Evolutionary conservation across 2,888 invertebrate species (phyloP).

Genomic region (Baccha elongata): DNA sequence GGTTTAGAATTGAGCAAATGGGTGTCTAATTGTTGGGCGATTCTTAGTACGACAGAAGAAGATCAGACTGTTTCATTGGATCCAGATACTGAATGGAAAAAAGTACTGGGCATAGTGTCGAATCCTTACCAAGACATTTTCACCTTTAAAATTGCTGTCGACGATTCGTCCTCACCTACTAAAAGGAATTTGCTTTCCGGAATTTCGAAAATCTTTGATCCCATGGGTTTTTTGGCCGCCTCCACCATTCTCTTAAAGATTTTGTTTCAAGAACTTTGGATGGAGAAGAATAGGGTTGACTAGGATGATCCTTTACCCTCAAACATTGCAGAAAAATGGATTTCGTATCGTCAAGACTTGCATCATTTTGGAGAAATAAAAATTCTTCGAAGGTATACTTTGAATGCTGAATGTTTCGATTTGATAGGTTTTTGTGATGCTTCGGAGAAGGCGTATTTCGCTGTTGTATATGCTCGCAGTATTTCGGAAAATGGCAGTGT

Average conservation of each 20-base stretch:
- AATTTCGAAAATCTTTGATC: constrained; percentile 48
- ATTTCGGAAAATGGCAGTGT: background rate
- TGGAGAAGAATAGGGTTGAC: too few relatives aligned
- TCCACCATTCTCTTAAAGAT: constrained; percentile 57
- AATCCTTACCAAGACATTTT: too few relatives aligned
- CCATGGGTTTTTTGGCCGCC: constrained; percentile 57
- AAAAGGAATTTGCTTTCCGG: background rate
- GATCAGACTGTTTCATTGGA: too few relatives aligned
- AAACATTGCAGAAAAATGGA: constrained; percentile 17
- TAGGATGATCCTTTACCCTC: constrained; percentile 60
- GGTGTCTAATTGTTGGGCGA: too few relatives aligned
- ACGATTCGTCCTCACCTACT: too few relatives aligned
- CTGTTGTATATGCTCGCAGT: constrained; percentile 26
- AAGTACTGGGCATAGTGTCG: constrained; percentile 44
- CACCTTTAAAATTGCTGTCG: too few relatives aligned
- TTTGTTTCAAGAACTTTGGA: constrained; percentile 66
- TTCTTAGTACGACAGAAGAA: too few relatives aligned
- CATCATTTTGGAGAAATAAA: background rate
- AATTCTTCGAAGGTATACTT: constrained; percentile 3
- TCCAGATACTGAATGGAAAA: too few relatives aligned
- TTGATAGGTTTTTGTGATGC: constrained; percentile 41
- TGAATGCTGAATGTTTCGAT: too few relatives aligned
- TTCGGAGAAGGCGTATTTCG: constrained; percentile 13
- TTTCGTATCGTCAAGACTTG: constrained; percentile 8
- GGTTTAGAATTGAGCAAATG: too few relatives aligned